Conservation (phyloP, 2,888 invertebrate species). For the Xestobium rufovillosum region DNA sequence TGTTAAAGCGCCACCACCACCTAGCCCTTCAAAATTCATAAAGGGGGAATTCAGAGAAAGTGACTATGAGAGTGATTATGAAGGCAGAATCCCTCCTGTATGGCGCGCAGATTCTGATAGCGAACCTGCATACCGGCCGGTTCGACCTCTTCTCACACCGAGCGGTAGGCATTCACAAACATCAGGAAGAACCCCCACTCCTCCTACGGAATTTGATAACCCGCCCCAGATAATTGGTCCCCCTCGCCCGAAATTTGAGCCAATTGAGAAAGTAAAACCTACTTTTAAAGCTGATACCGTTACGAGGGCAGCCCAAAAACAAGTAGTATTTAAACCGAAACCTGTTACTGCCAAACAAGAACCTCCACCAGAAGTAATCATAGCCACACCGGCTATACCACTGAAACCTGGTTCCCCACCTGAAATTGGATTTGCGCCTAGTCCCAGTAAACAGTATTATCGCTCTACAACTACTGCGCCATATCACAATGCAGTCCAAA, state of each 20-base stretch:
- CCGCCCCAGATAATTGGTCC: constrained; percentile 43
- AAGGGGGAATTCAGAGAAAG: constrained; percentile 59
- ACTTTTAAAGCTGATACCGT: constrained; percentile 35
- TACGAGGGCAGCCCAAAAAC: constrained; percentile 38
- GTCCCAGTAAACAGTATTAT: constrained; percentile 46
- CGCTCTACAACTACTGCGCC: constrained; percentile 51
- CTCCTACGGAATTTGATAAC: constrained; percentile 52
- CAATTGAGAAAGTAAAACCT: constrained; percentile 45
- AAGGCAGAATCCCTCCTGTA: constrained; percentile 53
- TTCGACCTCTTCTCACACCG: constrained; percentile 51
- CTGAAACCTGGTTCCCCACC: constrained; percentile 49
- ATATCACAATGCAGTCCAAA: constrained; percentile 55
- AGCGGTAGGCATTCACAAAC: constrained; percentile 43
- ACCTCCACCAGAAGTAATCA: constrained; percentile 29
- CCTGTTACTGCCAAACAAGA: constrained; percentile 43
- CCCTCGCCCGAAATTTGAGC: constrained; percentile 51
- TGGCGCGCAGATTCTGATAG: constrained; percentile 51
- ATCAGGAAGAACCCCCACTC: constrained; percentile 47
- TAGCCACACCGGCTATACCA: constrained; percentile 35
- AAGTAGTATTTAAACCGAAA: constrained; percentile 48
- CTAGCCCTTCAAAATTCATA: constrained; percentile 59
- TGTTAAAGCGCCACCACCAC: constrained; percentile 45
- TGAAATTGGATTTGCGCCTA: constrained; percentile 50
- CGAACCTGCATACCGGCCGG: constrained; percentile 52
- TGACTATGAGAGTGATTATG: constrained; percentile 67